Conservation (phyloP, 2,113 vertebrate species). For the Chiloscyllium plagiosum region DNA sequence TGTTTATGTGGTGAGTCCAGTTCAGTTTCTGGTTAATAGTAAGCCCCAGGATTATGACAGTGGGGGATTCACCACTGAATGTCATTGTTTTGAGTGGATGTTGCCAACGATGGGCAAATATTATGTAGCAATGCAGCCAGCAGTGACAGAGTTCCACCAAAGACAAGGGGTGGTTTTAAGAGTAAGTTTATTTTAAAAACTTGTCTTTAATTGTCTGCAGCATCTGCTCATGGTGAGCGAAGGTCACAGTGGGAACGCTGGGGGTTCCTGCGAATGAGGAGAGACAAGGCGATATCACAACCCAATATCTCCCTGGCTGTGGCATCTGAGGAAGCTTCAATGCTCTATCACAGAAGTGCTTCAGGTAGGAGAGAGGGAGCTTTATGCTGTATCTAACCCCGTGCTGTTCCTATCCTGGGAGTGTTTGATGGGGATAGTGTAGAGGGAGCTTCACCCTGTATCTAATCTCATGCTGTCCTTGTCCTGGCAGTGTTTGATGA, state of each 20-base stretch:
- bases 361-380: conserved; percentile 62
- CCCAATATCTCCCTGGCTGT: conserved; percentile 77
- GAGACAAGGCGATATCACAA: conserved; percentile 78
- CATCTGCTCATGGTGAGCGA: conserved; percentile 54
- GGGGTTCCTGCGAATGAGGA: conserved; percentile 74
- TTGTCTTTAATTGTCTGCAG: neutral
- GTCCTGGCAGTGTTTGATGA: no score
- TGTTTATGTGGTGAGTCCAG: no score
- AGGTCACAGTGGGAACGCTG: conserved; percentile 84
- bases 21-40: no score
- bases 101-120: neutral
- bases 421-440: conserved; percentile 1
- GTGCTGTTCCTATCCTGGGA: neutral
- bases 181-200: neutral
- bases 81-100: neutral
- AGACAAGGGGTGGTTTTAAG: neutral
- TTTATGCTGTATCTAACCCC: neutral
- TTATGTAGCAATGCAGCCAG: neutral
- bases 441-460: neutral
- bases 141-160: no score
- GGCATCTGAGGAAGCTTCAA: conserved; percentile 63
- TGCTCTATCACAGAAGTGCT: conserved; percentile 68
- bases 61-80: neutral
- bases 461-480: neutral
- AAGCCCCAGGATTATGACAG: no score